These are phyloP conservation scores for Lamellibrachia luymesi DNA, from an alignment of 1,140 invertebrate genomes.

Conservation along the genomic window DNA sequence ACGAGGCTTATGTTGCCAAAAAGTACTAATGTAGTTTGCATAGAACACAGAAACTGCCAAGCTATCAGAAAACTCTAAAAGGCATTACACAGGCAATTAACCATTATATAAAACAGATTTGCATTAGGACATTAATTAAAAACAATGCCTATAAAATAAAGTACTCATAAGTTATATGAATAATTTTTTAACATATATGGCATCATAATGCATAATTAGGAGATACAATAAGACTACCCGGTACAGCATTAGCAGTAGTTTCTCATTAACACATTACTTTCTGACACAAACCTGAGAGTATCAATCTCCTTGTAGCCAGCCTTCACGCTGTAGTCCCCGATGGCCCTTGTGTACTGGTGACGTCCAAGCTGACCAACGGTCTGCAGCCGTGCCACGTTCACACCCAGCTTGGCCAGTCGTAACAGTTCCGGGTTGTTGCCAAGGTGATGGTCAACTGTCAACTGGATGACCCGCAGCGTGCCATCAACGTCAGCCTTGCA, in stretches of 20 bases:
- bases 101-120: not conserved
- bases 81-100: too few species aligned
- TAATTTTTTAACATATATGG: too few species aligned
- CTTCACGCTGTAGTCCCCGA: conserved; percentile 88
- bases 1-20: not conserved
- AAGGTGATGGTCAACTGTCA: conserved; percentile 81
- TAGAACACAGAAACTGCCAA: not conserved
- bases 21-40: not conserved
- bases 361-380: conserved; percentile 60
- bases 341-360: conserved; percentile 68
- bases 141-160: not conserved
- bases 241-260: not conserved
- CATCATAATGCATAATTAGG: too few species aligned
- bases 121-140: not conserved
- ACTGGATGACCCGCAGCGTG: conserved; percentile 76
- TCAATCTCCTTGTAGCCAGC: conserved; percentile 82
- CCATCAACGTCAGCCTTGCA: conserved; percentile 78
- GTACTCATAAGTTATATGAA: too few species aligned
- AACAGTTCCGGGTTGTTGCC: conserved; percentile 80
- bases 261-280: not conserved
- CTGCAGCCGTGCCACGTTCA: conserved; percentile 59
- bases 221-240: too few species aligned
- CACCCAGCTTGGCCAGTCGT: conserved; percentile 70
- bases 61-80: not conserved
- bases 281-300: conserved; percentile 59